These are phyloP conservation scores for Gryon sp. DNA, from an alignment of 1,140 invertebrate species.

Conservation along the genomic window DNA sequence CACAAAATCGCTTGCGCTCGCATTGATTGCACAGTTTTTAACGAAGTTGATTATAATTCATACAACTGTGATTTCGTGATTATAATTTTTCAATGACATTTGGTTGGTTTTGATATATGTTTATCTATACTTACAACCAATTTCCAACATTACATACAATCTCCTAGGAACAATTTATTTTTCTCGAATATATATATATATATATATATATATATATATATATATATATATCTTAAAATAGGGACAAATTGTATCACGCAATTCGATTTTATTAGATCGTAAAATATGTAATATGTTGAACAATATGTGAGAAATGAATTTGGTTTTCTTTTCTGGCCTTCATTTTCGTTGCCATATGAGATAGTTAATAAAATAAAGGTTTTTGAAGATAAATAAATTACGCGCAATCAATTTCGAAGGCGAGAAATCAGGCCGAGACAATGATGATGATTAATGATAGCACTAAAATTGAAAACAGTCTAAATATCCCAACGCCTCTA, in stretches of 20 bases:
- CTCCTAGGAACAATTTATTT: slow-evolving; percentile 13
- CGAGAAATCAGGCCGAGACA: slow-evolving; percentile 2
- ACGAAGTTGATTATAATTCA: background rate
- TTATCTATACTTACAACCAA: slow-evolving; percentile 14
- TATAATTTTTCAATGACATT: slow-evolving; percentile 3
- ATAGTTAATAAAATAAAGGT: background rate
- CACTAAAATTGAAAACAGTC: slow-evolving; percentile 32
- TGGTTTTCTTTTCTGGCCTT: slow-evolving; percentile 22
- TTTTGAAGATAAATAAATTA: background rate
- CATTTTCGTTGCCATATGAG: slow-evolving; percentile 22
- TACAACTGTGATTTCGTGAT: background rate
- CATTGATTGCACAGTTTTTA: background rate
- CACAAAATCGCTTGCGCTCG: background rate
- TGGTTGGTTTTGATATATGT: too few species aligned
- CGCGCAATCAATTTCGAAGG: background rate
- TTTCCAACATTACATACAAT: slow-evolving; percentile 6
- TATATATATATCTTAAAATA: slow-evolving; percentile 1
- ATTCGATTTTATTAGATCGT: slow-evolving; percentile 46
- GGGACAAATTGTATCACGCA: slow-evolving; percentile 24
- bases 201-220: too few species aligned
- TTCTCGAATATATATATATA: slow-evolving; percentile 21
- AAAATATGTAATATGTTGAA: slow-evolving; percentile 41
- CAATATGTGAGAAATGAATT: slow-evolving; percentile 1
- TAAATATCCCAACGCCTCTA: slow-evolving; percentile 30
- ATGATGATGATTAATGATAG: slow-evolving; percentile 13